Evolutionary conservation across 2,797 vertebrate genomes (phyloP), one percentile per base, ranked within the genome.

Genomic region (Xyrichtys novacula): DNA sequence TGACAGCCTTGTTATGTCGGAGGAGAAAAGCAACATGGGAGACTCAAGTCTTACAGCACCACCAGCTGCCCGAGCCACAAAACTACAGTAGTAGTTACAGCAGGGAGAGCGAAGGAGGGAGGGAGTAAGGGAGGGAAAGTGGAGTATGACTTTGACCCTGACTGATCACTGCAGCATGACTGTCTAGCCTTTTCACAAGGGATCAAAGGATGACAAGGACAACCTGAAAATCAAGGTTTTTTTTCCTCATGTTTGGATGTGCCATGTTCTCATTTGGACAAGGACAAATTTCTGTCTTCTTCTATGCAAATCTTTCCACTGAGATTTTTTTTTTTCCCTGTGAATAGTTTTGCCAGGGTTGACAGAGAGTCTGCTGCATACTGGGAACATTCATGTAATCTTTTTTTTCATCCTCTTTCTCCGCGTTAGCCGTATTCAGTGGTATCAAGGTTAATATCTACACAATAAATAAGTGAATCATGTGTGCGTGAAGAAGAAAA

Each of bases 41-140:
- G 81, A 83, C 82, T 80, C 40, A 92, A 89, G 88, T 92, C 91
- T 89, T 90, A 89, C 79, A 94, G 93, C 93, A 92, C 94, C 94
- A 93, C 93, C 94, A 88, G 78, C 90, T 93, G 93, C 78, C 75
- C 34, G 68, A 86, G 74, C 7, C 1, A 38, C 61, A 69, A 69
- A 85, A 94, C 82, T 92, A 89, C 93, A 92, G 49, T 56, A 22
- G 61, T n/a, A 67, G 69, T 68, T 57, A 61, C 60, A 28, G 53
- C 52, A 74, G 48, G 63, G 59, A 70, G 62, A 39, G 20, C 22
- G 42, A n/a, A 23, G 42, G 20, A 23, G 15, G 26, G 23, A 52
- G 39, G 49, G 43, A 55, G 39, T 62, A 54, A 71, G 74, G 66
- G 76, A 76, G 74, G 81, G 78, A 76, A 74, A 73, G 76, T 34